Base-by-base conservation (phyloP, 2,888 invertebrate species). In the Eristalinus aeneus region DNA sequence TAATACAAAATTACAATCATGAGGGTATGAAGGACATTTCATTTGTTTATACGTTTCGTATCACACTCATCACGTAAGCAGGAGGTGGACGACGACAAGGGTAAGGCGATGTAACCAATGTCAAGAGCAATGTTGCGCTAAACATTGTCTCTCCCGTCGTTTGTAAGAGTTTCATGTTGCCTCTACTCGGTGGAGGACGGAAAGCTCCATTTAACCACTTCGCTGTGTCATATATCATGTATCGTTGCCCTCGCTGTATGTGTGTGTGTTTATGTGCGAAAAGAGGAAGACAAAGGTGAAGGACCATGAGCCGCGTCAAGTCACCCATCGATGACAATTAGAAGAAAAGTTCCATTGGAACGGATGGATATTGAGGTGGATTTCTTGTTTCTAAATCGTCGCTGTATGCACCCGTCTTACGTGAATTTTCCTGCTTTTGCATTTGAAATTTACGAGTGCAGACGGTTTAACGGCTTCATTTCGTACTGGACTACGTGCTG, bases 101-200 rank as follows among this genome's bases (percentile, higher is more conserved):
- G 22, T 54, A 6, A 56, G 23, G 11, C 23, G 56, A 11, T 56
- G 23, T 36, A 58, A 65, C 74, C 74, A 75, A 75, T 75, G 74
- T 75, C 74, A 75, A 75, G 74, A 58, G 61, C 72, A 34, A 63
- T 53, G 61, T 27, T 10, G 54, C 46, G 60, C 46, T 46, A 61
- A 31, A 23, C 10, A 64, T 64, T 54, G 54, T 36, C 22, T 36
- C 32, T 12, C 22, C 23, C 22, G 23, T 56, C 39, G 6, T 56
- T 22, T 39, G 39, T n/a, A n/a, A 39, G 39, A 1, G 20, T 54
- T 56, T 23, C 4, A 23, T 12, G 56, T 23, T 8, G 16, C 46
- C 16, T 16, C 8, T 16, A 8, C 46, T 46, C 8, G 46, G 46
- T 9, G 46, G 46, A 27, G 27, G 27, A 27, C 27, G 27, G 27